Conservation (phyloP, 2,113 vertebrate species). For the Solenodon paradoxus region DNA sequence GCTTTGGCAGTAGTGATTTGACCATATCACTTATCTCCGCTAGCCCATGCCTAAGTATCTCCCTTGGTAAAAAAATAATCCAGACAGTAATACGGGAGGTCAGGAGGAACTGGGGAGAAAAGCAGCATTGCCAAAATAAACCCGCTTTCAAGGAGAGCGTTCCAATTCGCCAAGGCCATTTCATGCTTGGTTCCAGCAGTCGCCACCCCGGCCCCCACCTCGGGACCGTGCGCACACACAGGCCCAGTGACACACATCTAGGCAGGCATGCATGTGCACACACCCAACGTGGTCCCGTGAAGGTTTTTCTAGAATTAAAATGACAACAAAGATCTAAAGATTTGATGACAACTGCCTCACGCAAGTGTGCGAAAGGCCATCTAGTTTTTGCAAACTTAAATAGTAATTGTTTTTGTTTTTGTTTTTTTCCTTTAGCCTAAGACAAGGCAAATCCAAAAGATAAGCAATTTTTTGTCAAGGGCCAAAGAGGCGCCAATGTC, state of each 20-base stretch:
- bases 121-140: conserved; percentile 81
- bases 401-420: rapidly evolving
- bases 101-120: conserved; percentile 78
- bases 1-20: conserved; percentile 85
- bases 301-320: background rate
- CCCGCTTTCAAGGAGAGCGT: conserved; percentile 73
- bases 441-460: background rate
- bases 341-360: background rate
- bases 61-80: conserved; percentile 74
- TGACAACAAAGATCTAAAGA: background rate
- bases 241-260: background rate
- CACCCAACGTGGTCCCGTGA: rapidly evolving
- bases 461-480: rapidly evolving
- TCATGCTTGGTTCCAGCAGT: conserved; percentile 43
- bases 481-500: too few species aligned
- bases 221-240: too few species aligned
- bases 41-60: conserved; percentile 85
- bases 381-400: background rate
- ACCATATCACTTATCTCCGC: conserved; percentile 86
- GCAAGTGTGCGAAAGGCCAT: background rate
- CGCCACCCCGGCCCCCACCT: background rate
- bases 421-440: background rate
- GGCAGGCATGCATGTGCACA: too few species aligned
- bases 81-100: conserved; percentile 79
- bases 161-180: conserved; percentile 68